phyloP scores from a whole-genome alignment of 1,140 invertebrate genomes.

The Bombus pascuorum region DNA sequence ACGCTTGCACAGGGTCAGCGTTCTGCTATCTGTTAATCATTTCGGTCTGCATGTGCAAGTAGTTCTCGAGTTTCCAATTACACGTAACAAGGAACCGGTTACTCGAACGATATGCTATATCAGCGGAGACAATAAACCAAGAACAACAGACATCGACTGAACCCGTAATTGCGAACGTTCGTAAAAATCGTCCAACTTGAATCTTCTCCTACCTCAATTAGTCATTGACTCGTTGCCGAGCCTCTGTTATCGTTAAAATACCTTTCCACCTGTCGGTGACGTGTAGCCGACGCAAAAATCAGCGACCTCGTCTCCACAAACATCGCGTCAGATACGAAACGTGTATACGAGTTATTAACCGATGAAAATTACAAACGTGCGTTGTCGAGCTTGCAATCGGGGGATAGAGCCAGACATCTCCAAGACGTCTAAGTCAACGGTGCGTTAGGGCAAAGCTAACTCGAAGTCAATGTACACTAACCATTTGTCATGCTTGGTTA shows the following conservation, averaged over 20 bases:
- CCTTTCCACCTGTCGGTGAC: too few relatives aligned
- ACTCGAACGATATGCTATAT: conserved; percentile 48
- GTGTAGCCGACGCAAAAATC: background rate
- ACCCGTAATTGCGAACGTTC: background rate
- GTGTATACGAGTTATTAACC: conserved; percentile 42
- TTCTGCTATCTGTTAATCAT: conserved; percentile 52
- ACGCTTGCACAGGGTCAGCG: conserved; percentile 41
- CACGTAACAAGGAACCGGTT: conserved; percentile 53
- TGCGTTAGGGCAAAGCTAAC: conserved; percentile 44
- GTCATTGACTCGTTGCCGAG: background rate
- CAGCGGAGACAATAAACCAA: conserved; percentile 48
- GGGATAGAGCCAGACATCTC: conserved; percentile 21
- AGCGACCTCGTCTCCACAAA: background rate
- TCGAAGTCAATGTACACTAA: conserved; percentile 56
- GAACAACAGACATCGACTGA: conserved; percentile 32
- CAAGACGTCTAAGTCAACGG: conserved; percentile 31
- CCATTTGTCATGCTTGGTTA: conserved; percentile 68
- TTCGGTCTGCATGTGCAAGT: conserved; percentile 45
- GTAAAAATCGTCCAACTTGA: background rate
- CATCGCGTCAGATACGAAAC: conserved; percentile 23
- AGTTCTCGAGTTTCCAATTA: conserved; percentile 55
- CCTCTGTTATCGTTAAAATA: background rate
- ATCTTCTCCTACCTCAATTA: background rate
- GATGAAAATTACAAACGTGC: conserved; percentile 55
- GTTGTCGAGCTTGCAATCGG: conserved; percentile 38